A percentile compares a stretch with the other conserved stretches of the same genome.
Evolutionary conservation across 92 coral and sea anemone genomes (phyloP).

Genomic region (Pocillopora grandis): DNA sequence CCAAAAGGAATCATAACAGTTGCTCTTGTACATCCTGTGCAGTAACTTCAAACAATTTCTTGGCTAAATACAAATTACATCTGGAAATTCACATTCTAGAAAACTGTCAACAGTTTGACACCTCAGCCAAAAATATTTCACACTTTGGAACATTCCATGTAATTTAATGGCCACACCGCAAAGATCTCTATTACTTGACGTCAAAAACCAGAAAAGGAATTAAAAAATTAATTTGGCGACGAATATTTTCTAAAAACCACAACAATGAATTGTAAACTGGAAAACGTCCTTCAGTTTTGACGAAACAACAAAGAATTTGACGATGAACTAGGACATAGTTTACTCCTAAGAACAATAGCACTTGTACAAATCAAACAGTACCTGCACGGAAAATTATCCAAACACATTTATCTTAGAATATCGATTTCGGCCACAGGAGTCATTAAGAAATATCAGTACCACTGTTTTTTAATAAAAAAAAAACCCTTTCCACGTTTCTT

Average conservation of each 20-base stretch:
- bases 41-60: background rate
- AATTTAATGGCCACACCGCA: background rate
- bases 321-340: background rate
- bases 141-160: slow-evolving; percentile 15
- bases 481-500: background rate
- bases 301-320: background rate
- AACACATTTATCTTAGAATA: background rate
- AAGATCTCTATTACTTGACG: background rate
- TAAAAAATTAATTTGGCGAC: background rate
- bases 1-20: no score
- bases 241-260: background rate
- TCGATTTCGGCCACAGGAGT: background rate
- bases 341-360: background rate
- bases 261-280: background rate
- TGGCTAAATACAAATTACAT: background rate
- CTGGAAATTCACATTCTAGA: background rate
- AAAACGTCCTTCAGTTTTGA: background rate
- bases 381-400: background rate
- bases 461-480: no score
- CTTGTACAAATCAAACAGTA: background rate
- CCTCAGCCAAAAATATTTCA: background rate
- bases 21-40: no score
- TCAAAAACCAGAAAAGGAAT: background rate
- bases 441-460: no score
- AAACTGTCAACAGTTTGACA: slow-evolving; percentile 43